A percentile compares a stretch with the other conserved stretches of the same genome.
phyloP scores from a whole-genome alignment of 2,888 invertebrate species.

The Crossocerus cetratus region DNA sequence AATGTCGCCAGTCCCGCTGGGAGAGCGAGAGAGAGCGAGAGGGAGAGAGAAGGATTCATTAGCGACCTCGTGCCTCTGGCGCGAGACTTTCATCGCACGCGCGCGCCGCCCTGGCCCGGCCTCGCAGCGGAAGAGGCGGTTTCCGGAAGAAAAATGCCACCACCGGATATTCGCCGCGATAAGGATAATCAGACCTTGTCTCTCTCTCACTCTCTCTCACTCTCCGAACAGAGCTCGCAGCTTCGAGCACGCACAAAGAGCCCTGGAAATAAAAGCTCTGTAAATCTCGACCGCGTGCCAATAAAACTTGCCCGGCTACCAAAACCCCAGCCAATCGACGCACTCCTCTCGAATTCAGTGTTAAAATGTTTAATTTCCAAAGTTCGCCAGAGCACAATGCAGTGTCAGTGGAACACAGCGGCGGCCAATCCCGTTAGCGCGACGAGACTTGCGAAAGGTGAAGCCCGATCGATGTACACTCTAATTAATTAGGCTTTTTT shows the following conservation, averaged over 20 bases:
- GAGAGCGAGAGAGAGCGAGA: neutral
- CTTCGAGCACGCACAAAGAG: neutral
- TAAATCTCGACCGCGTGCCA: too few species aligned
- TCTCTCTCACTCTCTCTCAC: neutral
- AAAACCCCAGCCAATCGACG: too few species aligned
- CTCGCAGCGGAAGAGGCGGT: constrained; percentile 59
- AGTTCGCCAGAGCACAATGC: too few species aligned
- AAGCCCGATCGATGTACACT: neutral
- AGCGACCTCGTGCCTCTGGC: neutral
- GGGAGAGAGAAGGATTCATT: neutral
- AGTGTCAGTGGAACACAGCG: too few species aligned
- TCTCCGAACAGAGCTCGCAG: neutral
- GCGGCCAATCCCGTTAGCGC: too few species aligned
- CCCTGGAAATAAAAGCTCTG: neutral
- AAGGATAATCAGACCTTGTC: constrained; percentile 49
- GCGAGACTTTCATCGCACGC: constrained; percentile 5
- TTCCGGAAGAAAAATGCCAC: constrained; percentile 61
- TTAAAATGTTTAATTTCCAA: too few species aligned
- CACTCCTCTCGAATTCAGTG: too few species aligned
- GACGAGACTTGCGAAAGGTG: too few species aligned
- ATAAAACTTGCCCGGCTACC: too few species aligned
- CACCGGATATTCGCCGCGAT: constrained; percentile 58
- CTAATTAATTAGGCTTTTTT: neutral
- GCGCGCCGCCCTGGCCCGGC: constrained; percentile 16
- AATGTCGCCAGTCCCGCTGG: neutral